Percentiles rank a stretch among this genome's conserved stretches.
Evolutionary conservation across 1,140 invertebrate genomes (phyloP).

Genomic region (Drosophila willistoni): DNA sequence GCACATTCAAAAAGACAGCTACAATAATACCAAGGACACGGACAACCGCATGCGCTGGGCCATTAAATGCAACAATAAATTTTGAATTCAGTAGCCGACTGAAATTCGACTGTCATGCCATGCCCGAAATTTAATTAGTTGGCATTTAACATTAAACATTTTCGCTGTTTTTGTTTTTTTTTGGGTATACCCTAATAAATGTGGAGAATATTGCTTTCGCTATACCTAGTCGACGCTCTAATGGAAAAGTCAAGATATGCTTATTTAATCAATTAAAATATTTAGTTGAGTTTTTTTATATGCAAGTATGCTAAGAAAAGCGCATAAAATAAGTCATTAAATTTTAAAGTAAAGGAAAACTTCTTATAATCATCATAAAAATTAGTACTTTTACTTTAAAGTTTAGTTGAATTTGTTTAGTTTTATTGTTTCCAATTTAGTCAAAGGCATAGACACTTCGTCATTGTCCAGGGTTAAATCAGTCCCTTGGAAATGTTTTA

Average conservation of each 20-base stretch:
- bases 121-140: conserved; percentile 79
- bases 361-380: too few species aligned
- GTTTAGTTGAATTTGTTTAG: too few species aligned
- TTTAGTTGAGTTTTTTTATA: too few species aligned
- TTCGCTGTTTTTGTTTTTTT: conserved; percentile 10
- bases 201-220: background rate
- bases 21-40: conserved; percentile 20
- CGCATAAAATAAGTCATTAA: too few species aligned
- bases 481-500: background rate
- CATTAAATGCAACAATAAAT: conserved; percentile 80
- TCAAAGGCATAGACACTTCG: background rate
- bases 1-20: conserved; percentile 12
- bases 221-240: too few species aligned
- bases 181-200: background rate
- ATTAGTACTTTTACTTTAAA: too few species aligned
- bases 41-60: conserved; percentile 60
- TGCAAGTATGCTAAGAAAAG: too few species aligned
- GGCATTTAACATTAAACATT: conserved; percentile 79
- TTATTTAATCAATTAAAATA: too few species aligned
- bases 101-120: conserved; percentile 49
- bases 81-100: conserved; percentile 25
- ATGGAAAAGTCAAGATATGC: too few species aligned
- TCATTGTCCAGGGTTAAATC: background rate
- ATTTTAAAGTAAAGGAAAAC: too few species aligned
- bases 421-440: background rate